Evolutionary conservation across 2,797 vertebrate species (phyloP).

Genomic region (Tragelaphus eurycerus): DNA sequence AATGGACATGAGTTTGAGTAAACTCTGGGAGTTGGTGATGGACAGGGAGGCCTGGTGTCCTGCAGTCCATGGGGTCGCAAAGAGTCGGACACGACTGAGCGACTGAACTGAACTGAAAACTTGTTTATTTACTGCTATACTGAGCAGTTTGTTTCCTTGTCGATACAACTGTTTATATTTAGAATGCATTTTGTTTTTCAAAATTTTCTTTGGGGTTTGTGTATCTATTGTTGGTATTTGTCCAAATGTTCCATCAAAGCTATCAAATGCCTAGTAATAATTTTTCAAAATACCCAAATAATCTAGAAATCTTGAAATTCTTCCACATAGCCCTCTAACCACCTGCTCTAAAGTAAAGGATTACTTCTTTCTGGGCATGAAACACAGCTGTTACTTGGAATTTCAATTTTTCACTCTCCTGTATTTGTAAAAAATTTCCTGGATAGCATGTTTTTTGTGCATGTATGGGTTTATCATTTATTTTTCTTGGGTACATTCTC

Average conservation of each 20-base stretch:
- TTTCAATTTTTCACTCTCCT: background rate
- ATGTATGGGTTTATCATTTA: background rate
- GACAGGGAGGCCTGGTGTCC: background rate
- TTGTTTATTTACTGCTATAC: background rate
- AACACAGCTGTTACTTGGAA: background rate
- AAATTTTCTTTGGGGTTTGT: background rate
- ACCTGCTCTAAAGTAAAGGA: background rate
- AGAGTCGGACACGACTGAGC: background rate
- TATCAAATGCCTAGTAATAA: background rate
- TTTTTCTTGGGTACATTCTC: background rate
- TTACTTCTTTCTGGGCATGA: background rate
- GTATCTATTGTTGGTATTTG: background rate
- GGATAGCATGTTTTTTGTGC: background rate
- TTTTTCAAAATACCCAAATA: slow-evolving; percentile 6
- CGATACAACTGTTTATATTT: background rate
- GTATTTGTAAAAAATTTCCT: background rate
- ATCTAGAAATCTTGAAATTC: background rate
- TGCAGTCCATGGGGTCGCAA: background rate
- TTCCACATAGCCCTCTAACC: background rate
- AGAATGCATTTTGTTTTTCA: background rate
- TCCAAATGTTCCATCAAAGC: background rate
- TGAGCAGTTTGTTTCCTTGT: background rate
- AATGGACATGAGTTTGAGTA: background rate
- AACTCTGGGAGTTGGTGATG: background rate
- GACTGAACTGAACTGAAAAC: background rate